Evolutionary conservation across 2,888 invertebrate species (phyloP).

Genomic region (Megalurothrips usitatus): DNA sequence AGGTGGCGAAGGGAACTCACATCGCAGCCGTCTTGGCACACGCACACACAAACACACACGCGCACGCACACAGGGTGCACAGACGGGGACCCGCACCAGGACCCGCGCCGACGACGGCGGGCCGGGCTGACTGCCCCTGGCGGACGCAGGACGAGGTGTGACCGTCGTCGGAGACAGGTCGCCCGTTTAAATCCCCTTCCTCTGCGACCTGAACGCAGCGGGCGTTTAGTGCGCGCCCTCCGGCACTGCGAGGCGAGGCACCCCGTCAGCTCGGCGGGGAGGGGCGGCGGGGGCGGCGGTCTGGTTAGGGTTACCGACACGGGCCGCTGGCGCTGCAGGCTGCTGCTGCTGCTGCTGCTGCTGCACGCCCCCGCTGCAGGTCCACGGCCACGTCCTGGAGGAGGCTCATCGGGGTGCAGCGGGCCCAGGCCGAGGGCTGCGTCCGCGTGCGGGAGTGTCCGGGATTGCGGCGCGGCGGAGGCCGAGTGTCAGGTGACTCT

Average conservation of each 20-base stretch:
- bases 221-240: neutral
- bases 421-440: neutral
- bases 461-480: neutral
- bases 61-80: too few relatives aligned
- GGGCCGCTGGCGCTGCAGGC: neutral
- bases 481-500: too few relatives aligned
- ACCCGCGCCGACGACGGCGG: neutral
- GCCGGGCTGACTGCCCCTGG: neutral
- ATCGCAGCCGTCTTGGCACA: too few relatives aligned
- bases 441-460: neutral
- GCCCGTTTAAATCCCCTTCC: neutral
- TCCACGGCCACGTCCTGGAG: too few relatives aligned
- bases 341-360: neutral
- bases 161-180: neutral
- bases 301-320: slow-evolving; percentile 12
- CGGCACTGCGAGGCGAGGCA: neutral
- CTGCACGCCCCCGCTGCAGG: neutral
- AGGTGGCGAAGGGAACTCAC: too few relatives aligned
- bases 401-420: neutral
- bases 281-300: neutral
- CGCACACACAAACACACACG: too few relatives aligned
- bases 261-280: neutral
- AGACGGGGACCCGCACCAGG: neutral
- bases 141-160: neutral
- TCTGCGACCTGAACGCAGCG: too few relatives aligned